These are phyloP conservation scores for Gadus macrocephalus DNA, from an alignment of 2,113 vertebrate species.

Conservation along the genomic window DNA sequence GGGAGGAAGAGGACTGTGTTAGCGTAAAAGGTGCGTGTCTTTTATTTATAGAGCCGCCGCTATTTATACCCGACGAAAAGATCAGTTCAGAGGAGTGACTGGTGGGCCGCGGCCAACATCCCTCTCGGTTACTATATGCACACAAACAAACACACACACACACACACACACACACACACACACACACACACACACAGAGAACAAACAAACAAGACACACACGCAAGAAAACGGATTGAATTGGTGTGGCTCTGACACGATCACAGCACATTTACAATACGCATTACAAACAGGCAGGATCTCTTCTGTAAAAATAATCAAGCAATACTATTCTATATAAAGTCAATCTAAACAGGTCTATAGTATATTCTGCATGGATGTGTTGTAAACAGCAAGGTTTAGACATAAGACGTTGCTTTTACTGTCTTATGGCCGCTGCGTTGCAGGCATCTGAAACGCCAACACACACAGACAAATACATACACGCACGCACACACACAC, in stretches of 20 bases:
- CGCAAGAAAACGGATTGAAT: neutral
- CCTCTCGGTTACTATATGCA: slow-evolving; percentile 52
- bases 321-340: no score
- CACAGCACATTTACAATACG: no score
- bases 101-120: slow-evolving; percentile 63
- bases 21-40: slow-evolving; percentile 63
- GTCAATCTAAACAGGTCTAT: no score
- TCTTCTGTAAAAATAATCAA: no score
- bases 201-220: slow-evolving; percentile 22
- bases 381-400: no score
- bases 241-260: no score
- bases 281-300: no score
- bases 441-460: no score
- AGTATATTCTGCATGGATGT: no score
- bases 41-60: slow-evolving; percentile 69
- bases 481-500: slow-evolving; percentile 17
- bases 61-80: slow-evolving; percentile 71
- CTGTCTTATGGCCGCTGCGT: no score
- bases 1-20: neutral
- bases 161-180: slow-evolving; percentile 25
- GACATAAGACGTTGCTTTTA: no score
- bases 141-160: slow-evolving; percentile 11
- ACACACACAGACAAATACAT: slow-evolving; percentile 11
- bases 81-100: slow-evolving; percentile 68
- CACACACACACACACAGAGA: slow-evolving; percentile 29